Evolutionary conservation across 2,113 vertebrate genomes (phyloP), one percentile per base, ranked within the genome.

Genomic region (Callospermophilus lateralis): DNA sequence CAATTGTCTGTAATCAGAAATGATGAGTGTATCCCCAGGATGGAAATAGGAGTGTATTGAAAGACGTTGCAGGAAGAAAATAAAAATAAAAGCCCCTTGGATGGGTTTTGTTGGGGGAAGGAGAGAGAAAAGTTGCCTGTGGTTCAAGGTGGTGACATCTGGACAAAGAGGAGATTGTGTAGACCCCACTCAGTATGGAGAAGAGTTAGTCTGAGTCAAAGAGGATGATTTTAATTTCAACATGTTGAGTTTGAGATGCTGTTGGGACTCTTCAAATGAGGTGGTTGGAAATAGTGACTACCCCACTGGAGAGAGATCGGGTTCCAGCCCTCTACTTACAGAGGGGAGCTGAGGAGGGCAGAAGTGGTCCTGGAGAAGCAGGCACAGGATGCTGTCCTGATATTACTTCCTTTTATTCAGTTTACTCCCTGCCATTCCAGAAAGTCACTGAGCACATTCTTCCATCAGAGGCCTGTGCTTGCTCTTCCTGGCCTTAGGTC

Each of bases 201-300:
- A 37, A 95, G 28, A 73, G 72, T 22, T 39, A 76, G 17, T 85
- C 28, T 84, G 80, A 90, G 20, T 77, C 81, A 63, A 68, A 87
- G 55, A 72, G 7, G 28, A 68, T 48, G 48, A 51, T 55, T 93
- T 95, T 79, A 80, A 42, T 53, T 74, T 65, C 12, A 63, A 42
- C 12, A 42, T 55, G 45, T n/a, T 30, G 24, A 72, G 32, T 77
- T 58, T 58, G 28, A 78, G 53, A 28, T 81, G 34, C 20, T 30
- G 7, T 53, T 37, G 19, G 22, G 58, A 58, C 55, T 73, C 73
- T 68, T 28, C 78, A 55, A 72, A 32, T 70, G n/a, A 83, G 1
- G 58, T 11, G 8, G 6, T 3, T 4, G 22, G 24, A 85, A 67
- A 19, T 45, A 61, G 32, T 8, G 55, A 30, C 22, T 30, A 11